Base-by-base conservation (phyloP, 2,113 vertebrate species). In the Zosterops pallidus region DNA sequence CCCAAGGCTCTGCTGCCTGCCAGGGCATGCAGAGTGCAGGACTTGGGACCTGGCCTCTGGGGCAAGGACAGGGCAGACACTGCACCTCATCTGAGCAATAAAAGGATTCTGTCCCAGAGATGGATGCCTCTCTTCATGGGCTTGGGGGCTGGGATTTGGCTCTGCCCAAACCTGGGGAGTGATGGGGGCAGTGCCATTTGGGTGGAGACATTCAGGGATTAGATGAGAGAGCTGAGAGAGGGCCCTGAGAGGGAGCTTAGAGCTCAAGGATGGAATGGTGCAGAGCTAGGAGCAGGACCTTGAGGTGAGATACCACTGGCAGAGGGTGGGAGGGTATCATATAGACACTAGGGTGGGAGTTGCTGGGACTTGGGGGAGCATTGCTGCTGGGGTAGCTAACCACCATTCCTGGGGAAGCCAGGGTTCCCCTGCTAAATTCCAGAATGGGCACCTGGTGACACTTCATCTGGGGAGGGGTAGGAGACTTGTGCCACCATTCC, bases 111-210 rank as follows among this genome's bases (percentile, higher is more conserved):
- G 92, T 96, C 93, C 87, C 82, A 83, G 91, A 88, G 92, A 94
- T 96, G 87, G 63, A 90, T 96, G 96, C 90, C n/a, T 97, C 60
- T 96, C 93, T 97, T 96, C 93, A 94, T 96, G 89, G 94, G 89
- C 74, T 52, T 71, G 91, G 80, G 94, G 92, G 28, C 74, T 95
- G 95, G 94, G 94, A 53, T 79, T 50, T 60, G 74, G 57, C 31
- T 94, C 39, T 93, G 14, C 53, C 84, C 55, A 33, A 78, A 89
- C n/a, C 50, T 77, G 89, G 86, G 86, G 64, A 52, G 47, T 84
- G 72, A 37, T 44, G 80, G 60, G 49, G 62, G 18, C 80, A 56
- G 31, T 75, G 77, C 46, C 18, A 55, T n/a, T 23, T 46, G 70
- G 26, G n/a, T 15, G 46, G 75, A 55, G 2, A 49, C 56, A n/a